A percentile compares a stretch with the other conserved stretches of the same genome.
phyloP scores from a whole-genome alignment of 1,140 invertebrate genomes.

The Rhynchophorus ferrugineus region DNA sequence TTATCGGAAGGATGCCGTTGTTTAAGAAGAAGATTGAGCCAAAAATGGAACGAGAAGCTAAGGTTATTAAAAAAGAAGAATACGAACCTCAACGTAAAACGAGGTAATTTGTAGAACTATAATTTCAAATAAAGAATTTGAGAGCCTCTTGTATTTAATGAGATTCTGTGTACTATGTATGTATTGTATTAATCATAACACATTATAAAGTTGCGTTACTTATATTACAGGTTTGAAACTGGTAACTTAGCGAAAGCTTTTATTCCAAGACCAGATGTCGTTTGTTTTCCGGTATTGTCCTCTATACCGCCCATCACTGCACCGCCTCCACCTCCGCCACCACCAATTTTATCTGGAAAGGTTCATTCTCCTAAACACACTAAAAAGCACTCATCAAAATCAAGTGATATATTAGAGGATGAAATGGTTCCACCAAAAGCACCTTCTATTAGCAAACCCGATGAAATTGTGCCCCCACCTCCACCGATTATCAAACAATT shows the following conservation, averaged over 20 bases:
- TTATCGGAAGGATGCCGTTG: slow-evolving; percentile 61
- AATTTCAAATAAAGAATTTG: too few relatives aligned
- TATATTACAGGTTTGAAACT: slow-evolving; percentile 32
- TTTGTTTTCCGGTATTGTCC: slow-evolving; percentile 49
- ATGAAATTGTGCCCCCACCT: too few relatives aligned
- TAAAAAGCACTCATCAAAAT: too few relatives aligned
- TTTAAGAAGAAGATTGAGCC: slow-evolving; percentile 53
- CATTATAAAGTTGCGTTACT: too few relatives aligned
- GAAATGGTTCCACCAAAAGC: too few relatives aligned
- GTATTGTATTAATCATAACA: too few relatives aligned
- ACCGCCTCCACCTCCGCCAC: slow-evolving; percentile 30
- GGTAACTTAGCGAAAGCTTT: slow-evolving; percentile 37
- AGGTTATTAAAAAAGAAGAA: slow-evolving; percentile 37
- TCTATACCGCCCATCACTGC: slow-evolving; percentile 42
- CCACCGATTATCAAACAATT: too few relatives aligned
- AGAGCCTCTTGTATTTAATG: neutral
- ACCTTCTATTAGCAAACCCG: too few relatives aligned
- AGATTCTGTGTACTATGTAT: neutral
- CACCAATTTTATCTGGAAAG: slow-evolving; percentile 23
- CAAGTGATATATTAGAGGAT: too few relatives aligned
- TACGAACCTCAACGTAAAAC: slow-evolving; percentile 36
- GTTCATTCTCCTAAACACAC: slow-evolving; percentile 20
- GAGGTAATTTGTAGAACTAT: slow-evolving; percentile 8
- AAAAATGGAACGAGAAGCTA: slow-evolving; percentile 32
- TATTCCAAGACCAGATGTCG: slow-evolving; percentile 44